Evolutionary conservation across 92 coral and sea anemone species (phyloP), one percentile per base, ranked within the genome.

Genomic region (Epizoanthus ramosus): DNA sequence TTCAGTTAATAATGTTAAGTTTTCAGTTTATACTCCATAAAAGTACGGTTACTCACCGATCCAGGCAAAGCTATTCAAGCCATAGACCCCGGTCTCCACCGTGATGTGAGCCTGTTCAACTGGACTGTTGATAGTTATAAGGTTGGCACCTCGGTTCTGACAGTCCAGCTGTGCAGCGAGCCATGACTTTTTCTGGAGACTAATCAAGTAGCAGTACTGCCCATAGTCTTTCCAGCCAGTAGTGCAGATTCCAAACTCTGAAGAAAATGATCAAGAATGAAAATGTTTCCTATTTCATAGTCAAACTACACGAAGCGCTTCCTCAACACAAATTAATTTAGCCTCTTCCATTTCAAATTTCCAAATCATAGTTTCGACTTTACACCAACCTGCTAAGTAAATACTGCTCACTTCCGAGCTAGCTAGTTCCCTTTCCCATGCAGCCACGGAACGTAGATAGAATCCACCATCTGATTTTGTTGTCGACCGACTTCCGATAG

Each of bases 141-240:
- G 88, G 56, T 94, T 90, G 68, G 93, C 97, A 12, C 92, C 95
- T 71, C 73, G 89, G 23, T 56, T 82, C 87, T 92, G 89, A 71
- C 99, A 97, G 21, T 88, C 86, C 4, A 83, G 71, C 7, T 87
- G 83, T 21, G 99, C 98, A 21, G 37, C 21, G 8, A 45, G 63
- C 90, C 94, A 90, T 16, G 85, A 83, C 54, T 85, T 88, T 35
- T 33, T 79, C 57, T 86, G 86, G 54, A 57, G 61, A 76, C 91
- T 97, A 54, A 94, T 90, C 88, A 92, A 93, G 71, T 97, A 97
- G 87, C 99, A 97, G 66, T 85, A 94, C 85, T 88, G 98, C 18
- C 99, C 99, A 45, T 68, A 94, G 68, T 87, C 95, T 80, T 90
- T 90, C 99, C 99, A 97, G 19, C 98, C 93, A 22, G 84, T 68